Evolutionary conservation across 2,888 invertebrate species (phyloP), one percentile per base, ranked within the genome.

Genomic region (Zaprionus obscuricornis): DNA sequence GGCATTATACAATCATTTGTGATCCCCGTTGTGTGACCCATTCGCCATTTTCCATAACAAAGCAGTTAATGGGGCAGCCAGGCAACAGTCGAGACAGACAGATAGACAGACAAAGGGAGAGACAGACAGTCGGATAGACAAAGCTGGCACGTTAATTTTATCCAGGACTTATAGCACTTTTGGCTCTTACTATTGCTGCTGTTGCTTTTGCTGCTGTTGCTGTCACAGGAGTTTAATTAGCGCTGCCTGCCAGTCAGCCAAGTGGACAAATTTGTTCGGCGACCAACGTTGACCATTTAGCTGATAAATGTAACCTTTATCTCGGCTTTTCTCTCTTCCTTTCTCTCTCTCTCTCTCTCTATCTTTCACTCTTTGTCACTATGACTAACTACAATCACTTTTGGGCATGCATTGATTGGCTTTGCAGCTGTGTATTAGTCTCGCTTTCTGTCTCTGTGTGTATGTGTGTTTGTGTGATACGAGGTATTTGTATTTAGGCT

Each of bases 1-100:
- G 64, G 66, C 65, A 77, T 77, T 84, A 77, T 84, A 84, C 81
- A 84, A 76, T 78, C 83, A 75, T 83, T 74, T 71, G 52, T 26
- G 58, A 63, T 39, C 18, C 37, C n/a, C 11, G 7, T 10, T 3
- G 8, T 26, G 3, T 10, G 11, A 7, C 6, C 20, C 4, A 11
- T 0, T n/a, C 29, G 7, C 31, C 14, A 2, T 14, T 4, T 4
- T 17, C 20, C 46, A 63, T 16, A 43, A 66, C 66, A 64, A 66
- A 64, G 50, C 63, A 63, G 63, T 49, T 63, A 66, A 63, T 63
- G 66, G 22, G 63, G n/a, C n/a, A n/a, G n/a, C n/a, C n/a, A n/a
- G n/a, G n/a, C n/a, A n/a, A n/a, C 20, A 2, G 14, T 13, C 13
- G 2, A 11, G 18, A 2, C 1, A n/a, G 33, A 20, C 36, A 55